Evolutionary conservation across 2,888 invertebrate genomes (phyloP).

Genomic region (Didymodactylos carnosus): DNA sequence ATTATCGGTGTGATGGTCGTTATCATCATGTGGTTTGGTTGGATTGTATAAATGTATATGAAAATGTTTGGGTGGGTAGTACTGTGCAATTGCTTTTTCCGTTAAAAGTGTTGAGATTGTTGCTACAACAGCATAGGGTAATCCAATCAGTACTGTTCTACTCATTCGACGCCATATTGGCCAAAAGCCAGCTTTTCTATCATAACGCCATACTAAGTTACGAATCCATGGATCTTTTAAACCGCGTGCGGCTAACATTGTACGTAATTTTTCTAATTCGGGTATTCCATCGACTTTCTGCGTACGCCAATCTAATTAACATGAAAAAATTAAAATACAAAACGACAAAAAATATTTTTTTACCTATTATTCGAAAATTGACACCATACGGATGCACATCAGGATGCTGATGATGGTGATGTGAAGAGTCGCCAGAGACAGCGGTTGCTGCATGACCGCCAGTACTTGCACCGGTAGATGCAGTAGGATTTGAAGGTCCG

Average conservation of each 20-base stretch:
- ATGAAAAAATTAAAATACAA: slow-evolving; percentile 6
- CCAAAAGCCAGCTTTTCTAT: slow-evolving; percentile 1
- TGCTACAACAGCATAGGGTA: neutral
- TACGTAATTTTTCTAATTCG: neutral
- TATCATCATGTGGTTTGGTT: neutral
- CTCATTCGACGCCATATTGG: neutral
- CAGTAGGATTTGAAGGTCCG: too few relatives aligned
- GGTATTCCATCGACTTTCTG: slow-evolving; percentile 8
- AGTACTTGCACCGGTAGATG: too few relatives aligned
- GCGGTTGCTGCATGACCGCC: too few relatives aligned
- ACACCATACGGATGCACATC: too few relatives aligned
- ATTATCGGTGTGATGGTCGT: neutral
- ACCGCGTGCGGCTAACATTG: neutral
- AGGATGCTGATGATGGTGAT: too few relatives aligned
- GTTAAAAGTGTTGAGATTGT: neutral
- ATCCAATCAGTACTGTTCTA: neutral
- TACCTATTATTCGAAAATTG: too few relatives aligned
- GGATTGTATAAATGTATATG: neutral
- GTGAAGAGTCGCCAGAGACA: too few relatives aligned
- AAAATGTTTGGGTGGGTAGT: neutral
- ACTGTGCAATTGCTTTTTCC: neutral
- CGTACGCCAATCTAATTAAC: slow-evolving; percentile 13
- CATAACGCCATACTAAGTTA: slow-evolving; percentile 12
- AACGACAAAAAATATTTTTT: too few relatives aligned
- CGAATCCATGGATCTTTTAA: slow-evolving; percentile 14